Base-by-base conservation (phyloP, 2,888 invertebrate genomes). In the Lobophora halterata region DNA sequence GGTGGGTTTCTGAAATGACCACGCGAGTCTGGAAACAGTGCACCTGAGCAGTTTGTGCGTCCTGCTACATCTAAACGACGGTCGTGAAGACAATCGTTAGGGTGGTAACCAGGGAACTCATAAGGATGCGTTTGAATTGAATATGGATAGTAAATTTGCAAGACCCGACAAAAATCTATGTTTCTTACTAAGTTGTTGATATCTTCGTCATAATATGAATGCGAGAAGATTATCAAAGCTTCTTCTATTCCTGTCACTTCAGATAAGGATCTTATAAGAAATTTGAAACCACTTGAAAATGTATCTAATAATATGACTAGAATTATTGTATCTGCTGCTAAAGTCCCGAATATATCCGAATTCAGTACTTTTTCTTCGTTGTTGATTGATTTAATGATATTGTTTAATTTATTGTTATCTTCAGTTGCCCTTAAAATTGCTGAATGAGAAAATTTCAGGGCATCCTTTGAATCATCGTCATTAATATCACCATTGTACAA, bases 91-190 rank as follows among this genome's bases (percentile, higher is more conserved):
- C 75, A 73, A 41, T 76, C 71, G 18, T 48, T 48, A 5, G 45
- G 14, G 13, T 59, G 45, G 13, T 29, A 60, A 3, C 73, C 76
- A 19, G 76, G 75, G 44, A 75, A 76, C 19, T 55, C 40, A 9
- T 60, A 6, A 6, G 63, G 57, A 38, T 65, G 58, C n/a, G 66
- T 7, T 50, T 77, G 72, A 17, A 66, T 16, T 1, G 77, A 76
- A 60, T 64, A 64, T 1, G 79, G 77, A 49, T 70, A 79, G 51
- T 61, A 78, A 23, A 79, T 64, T 61, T 79, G 78, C 33, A 75
- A 36, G 9, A 72, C 70, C 19, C 70, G 61, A 47, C 71, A 66
- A 49, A 73, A 78, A 36, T 76, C 65, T 44, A 79, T 70, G n/a
- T 41, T 46, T 26, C 41, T 46, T 38, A 79, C 61, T 12, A 71